Evolutionary conservation across 2,888 invertebrate species (phyloP).

Genomic region (Mesoligia furuncula): DNA sequence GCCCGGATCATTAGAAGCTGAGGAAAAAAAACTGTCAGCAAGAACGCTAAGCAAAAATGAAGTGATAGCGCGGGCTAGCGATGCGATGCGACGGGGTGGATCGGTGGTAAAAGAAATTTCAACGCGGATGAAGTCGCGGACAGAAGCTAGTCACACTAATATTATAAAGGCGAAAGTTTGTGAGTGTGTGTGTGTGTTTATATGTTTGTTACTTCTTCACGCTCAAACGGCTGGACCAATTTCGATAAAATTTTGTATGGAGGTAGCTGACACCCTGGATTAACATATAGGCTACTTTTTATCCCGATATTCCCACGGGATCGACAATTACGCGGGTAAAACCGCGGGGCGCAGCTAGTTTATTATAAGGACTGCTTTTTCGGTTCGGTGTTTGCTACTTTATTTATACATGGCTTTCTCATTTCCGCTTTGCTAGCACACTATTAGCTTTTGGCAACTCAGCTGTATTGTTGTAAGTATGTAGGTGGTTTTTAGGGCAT

Average conservation of each 20-base stretch:
- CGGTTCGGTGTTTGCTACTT: slow-evolving; percentile 9
- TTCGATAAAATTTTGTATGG: too few relatives aligned
- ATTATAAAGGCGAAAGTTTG: too few relatives aligned
- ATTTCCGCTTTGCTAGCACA: slow-evolving; percentile 12
- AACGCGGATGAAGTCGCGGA: neutral
- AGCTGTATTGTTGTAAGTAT: neutral
- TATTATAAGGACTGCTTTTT: slow-evolving; percentile 6
- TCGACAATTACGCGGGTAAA: too few relatives aligned
- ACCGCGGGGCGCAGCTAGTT: too few relatives aligned
- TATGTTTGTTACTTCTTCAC: too few relatives aligned
- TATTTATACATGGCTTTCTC: slow-evolving; percentile 12
- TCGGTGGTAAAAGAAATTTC: neutral
- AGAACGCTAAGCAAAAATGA: neutral
- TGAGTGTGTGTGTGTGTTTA: too few relatives aligned
- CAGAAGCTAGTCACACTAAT: too few relatives aligned
- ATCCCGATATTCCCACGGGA: too few relatives aligned
- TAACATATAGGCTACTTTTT: too few relatives aligned
- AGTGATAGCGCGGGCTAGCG: neutral
- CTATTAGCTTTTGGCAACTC: slow-evolving; percentile 17
- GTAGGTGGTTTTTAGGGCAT: neutral
- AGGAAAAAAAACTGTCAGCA: neutral
- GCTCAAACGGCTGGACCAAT: too few relatives aligned
- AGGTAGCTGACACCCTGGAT: too few relatives aligned
- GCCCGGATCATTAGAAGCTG: neutral
- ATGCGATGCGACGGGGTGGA: neutral